Percentiles rank a stretch among this genome's conserved stretches.
phyloP scores from a whole-genome alignment of 2,888 invertebrate genomes.

The Standfussiana lucernea region DNA sequence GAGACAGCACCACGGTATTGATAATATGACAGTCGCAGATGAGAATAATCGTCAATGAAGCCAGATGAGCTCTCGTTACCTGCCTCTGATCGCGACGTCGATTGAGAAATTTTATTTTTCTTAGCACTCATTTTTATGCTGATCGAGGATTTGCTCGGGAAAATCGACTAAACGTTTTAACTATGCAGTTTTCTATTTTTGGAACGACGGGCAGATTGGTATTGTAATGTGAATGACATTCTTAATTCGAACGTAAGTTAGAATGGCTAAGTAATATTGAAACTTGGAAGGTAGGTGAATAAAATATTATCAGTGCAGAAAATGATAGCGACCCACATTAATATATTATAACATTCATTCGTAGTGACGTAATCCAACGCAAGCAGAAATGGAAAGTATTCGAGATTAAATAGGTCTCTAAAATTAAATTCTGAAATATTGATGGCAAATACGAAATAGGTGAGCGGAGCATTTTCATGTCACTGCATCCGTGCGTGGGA shows the following conservation, averaged over 20 bases:
- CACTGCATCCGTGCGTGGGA: conserved; percentile 47
- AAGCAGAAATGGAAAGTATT: conserved; percentile 31
- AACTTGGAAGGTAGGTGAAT: background rate
- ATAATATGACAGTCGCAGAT: conserved; percentile 81
- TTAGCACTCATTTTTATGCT: conserved; percentile 53
- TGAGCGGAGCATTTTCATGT: conserved; percentile 52
- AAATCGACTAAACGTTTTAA: background rate
- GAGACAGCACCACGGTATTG: conserved; percentile 54
- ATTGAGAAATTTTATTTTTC: conserved; percentile 36
- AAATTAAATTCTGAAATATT: conserved; percentile 61
- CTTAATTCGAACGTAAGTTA: background rate
- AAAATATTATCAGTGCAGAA: conserved; percentile 24
- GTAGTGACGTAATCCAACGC: conserved; percentile 14
- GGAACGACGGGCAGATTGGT: background rate
- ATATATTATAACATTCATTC: conserved; percentile 25
- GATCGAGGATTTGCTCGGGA: background rate
- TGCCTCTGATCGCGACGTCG: conserved; percentile 30
- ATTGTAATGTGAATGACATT: background rate
- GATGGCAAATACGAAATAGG: conserved; percentile 50
- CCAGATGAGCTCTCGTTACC: conserved; percentile 41
- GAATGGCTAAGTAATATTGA: background rate
- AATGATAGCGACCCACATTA: conserved; percentile 43
- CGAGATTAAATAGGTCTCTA: conserved; percentile 35
- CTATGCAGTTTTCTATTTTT: background rate
- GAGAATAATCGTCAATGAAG: conserved; percentile 81